phyloP scores from a whole-genome alignment of 2,888 invertebrate genomes.

The Cyaniris semiargus region DNA sequence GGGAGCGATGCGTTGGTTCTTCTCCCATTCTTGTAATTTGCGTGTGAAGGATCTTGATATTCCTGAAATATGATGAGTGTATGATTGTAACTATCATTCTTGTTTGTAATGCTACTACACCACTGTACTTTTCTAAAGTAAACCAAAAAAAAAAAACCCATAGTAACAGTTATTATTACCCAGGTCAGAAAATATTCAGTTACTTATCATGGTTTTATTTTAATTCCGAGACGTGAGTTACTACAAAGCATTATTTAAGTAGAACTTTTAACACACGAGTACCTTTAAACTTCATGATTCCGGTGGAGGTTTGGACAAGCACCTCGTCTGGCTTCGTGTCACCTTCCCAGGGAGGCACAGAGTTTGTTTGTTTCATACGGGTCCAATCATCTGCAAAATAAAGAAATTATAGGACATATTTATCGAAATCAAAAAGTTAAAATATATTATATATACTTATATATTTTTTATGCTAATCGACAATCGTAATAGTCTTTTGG shows the following conservation, averaged over 20 bases:
- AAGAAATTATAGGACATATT: too few species aligned
- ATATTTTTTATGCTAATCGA: too few species aligned
- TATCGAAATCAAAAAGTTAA: too few species aligned
- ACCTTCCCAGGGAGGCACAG: slow-evolving; percentile 75
- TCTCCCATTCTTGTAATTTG: slow-evolving; percentile 95
- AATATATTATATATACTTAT: too few species aligned
- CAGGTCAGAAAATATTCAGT: too few species aligned
- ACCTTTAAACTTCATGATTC: slow-evolving; percentile 91
- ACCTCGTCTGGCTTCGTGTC: slow-evolving; percentile 82
- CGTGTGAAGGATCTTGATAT: slow-evolving; percentile 94
- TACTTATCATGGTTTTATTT: too few species aligned
- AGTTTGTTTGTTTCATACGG: slow-evolving; percentile 84
- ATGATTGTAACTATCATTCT: background rate
- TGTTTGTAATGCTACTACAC: too few species aligned
- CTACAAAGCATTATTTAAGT: too few species aligned
- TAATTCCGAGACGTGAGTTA: too few species aligned
- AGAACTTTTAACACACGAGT: slow-evolving; percentile 30
- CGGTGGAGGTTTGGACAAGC: slow-evolving; percentile 89
- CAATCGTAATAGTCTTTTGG: background rate
- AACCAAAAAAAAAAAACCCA: too few species aligned
- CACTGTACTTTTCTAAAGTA: too few species aligned
- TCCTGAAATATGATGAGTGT: slow-evolving; percentile 50
- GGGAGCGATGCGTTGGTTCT: slow-evolving; percentile 91
- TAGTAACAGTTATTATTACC: too few species aligned
- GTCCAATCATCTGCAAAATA: slow-evolving; percentile 87